Evolutionary conservation across 2,113 vertebrate genomes (phyloP), one percentile per base, ranked within the genome.

Genomic region (Leucoraja erinaceus): DNA sequence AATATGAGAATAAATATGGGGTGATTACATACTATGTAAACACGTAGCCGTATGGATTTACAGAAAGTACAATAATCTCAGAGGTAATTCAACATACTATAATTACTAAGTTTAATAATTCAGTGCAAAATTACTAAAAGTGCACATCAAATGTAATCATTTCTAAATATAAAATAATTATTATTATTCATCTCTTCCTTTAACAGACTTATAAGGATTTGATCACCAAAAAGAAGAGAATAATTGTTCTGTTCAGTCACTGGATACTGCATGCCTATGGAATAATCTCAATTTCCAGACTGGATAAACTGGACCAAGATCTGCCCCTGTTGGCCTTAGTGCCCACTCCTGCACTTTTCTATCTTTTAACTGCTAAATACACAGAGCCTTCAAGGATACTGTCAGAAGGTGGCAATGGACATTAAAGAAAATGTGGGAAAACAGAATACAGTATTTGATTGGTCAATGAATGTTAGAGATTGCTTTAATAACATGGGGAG

Each of bases 201-300:
- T 63, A 18, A 63, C 59, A 99, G 98, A 98, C 98, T 88, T 98
- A 98, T 95, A 98, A 98, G 95, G 98, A 98, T 94, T 97, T 99
- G 83, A 95, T 98, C 0, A 97, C 97, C 20, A 98, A 97, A 96
- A 99, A 99, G 98, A 99, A 99, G 95, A 97, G 98, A 72, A 96
- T 99, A 11, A 97, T 99, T 0, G 98, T 99, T 66, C 97, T 99
- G 94, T 97, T 99, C 94, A 99, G 99, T 94, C 98, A 99, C 94
- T 99, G 99, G 99, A 94, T 99, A n/a, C 97, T 99, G 76, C 99
- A 99, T 10, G 98, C 98, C 0, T 99, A 99, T 11, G 99, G 98
- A 93, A 99, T 99, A 93, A 97, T 99, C 96, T 99, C 99, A 31
- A 99, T 99, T 95, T 98, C 98, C 93, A 97, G 98, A 93, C 94